A percentile compares a stretch with the other conserved stretches of the same genome.
phyloP scores from a whole-genome alignment of 1,140 invertebrate genomes.

The Lepidurus apus region DNA sequence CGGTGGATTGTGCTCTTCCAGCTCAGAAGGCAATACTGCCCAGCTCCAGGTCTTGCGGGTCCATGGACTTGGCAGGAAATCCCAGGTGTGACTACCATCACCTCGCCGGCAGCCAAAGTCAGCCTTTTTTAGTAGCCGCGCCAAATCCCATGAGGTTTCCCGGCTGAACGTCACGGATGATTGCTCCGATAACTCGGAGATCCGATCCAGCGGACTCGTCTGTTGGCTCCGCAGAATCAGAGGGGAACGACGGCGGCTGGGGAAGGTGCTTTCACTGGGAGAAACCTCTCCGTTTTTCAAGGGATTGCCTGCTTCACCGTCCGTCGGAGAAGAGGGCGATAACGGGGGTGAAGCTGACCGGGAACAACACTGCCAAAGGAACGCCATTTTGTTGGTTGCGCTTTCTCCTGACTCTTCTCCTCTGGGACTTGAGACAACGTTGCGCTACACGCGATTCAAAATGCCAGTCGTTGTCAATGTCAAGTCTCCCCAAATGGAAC shows the following conservation, averaged over 20 bases:
- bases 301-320: no score
- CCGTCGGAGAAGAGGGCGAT: not conserved
- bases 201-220: not conserved
- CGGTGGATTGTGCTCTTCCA: not conserved
- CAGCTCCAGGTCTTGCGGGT: constrained; percentile 5
- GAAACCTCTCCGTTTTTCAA: no score
- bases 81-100: not conserved
- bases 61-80: not conserved
- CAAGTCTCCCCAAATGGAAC: not conserved
- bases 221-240: not conserved
- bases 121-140: not conserved
- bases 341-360: not conserved
- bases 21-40: not conserved
- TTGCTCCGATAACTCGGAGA: constrained; percentile 17
- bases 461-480: not conserved
- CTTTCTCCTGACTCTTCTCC: not conserved
- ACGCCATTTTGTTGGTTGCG: not conserved
- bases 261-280: not conserved
- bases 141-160: not conserved
- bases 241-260: not conserved
- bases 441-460: no score
- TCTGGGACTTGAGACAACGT: no score
- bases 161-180: not conserved
- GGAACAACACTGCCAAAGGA: not conserved
- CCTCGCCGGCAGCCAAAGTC: constrained; percentile 3